Evolutionary conservation across 2,113 vertebrate genomes (phyloP), one percentile per base, ranked within the genome.

Genomic region (Thalassoma bifasciatum): DNA sequence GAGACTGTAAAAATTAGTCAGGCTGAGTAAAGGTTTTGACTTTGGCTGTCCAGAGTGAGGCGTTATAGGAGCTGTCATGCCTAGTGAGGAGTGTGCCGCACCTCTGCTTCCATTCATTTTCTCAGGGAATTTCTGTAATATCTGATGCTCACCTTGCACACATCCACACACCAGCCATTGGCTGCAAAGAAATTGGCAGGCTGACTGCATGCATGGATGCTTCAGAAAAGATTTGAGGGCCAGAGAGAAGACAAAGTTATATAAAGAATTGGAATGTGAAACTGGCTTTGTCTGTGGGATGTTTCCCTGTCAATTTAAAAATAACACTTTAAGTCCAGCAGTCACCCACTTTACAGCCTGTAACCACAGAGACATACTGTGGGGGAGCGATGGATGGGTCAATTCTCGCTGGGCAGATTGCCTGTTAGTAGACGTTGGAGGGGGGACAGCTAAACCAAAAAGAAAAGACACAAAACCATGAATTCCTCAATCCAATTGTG

Each of bases 251-350:
- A 60, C 64, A 73, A 74, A 64, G 42, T 53, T 70, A 77, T 22
- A 77, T 59, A 56, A 81, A 76, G 93, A 96, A 95, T 94, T 95
- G 93, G 90, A 95, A 95, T 95, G 95, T 96, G 94, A 96, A 95
- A 91, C 93, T 14, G 92, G 93, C 94, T 96, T 97, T 94, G 95
- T 96, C 95, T 95, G 72, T 94, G 95, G 94, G 95, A 97, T 95
- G 95, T 96, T 96, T 95, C 95, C 93, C 79, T 94, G 94, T 96
- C 96, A 96, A 96, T 97, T 97, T 97, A 95, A 95, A 97, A 97
- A 97, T 97, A 96, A 95, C 97, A 97, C 95, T 96, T 97, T 95
- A 94, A 94, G 95, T 94, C 94, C 94, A 93, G 93, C 89, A 92
- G 83, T 83, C 77, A 60, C 77, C 80, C 70, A 79, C 80, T 88